Evolutionary conservation across 2,888 invertebrate genomes (phyloP).

Genomic region (Baccha elongata): DNA sequence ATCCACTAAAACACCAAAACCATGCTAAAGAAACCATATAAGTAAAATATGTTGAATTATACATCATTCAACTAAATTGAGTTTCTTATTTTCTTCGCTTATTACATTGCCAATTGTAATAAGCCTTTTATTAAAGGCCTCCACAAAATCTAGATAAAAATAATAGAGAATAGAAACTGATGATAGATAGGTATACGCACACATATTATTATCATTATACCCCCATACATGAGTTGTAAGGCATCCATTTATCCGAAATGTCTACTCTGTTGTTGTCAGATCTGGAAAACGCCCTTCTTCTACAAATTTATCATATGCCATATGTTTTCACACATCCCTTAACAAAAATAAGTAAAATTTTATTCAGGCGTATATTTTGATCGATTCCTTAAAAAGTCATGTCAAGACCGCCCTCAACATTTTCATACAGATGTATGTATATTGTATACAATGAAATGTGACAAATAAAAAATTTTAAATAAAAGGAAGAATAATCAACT

Average conservation of each 20-base stretch:
- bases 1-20: too few species aligned
- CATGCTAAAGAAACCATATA: too few species aligned
- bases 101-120: too few species aligned
- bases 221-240: background rate
- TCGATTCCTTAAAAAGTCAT: conserved; percentile 44
- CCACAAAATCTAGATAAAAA: too few species aligned
- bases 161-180: too few species aligned
- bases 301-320: background rate
- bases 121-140: too few species aligned
- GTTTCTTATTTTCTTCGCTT: too few species aligned
- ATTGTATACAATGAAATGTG: background rate
- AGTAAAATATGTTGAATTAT: too few species aligned
- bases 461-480: conserved; percentile 15
- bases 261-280: conserved; percentile 11
- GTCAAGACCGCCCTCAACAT: conserved; percentile 56
- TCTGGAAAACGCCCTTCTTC: conserved; percentile 10
- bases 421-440: background rate
- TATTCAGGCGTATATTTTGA: conserved; percentile 34
- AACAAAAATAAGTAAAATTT: conserved; percentile 20
- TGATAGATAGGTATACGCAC: background rate
- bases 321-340: conserved; percentile 39
- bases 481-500: conserved; percentile 34
- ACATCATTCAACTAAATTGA: too few species aligned
- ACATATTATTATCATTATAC: background rate
- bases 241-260: conserved; percentile 29